Evolutionary conservation across 2,888 invertebrate genomes (phyloP).

Genomic region (Xestobium rufovillosum): DNA sequence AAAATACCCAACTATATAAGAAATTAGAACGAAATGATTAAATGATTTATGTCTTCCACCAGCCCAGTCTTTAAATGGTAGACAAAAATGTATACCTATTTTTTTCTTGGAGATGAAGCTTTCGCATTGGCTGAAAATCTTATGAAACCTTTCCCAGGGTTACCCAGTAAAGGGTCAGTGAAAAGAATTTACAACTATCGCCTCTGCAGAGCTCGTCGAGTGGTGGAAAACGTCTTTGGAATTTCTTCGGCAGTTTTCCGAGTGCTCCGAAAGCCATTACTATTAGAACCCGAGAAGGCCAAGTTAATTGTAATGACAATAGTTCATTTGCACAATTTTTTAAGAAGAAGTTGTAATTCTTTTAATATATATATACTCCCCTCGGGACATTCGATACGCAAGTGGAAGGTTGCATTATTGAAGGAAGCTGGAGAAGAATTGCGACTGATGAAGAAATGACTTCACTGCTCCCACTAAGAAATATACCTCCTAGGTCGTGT

Average conservation of each 20-base stretch:
- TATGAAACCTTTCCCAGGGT: no score
- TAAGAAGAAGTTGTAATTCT: conserved; percentile 22
- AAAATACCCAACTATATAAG: no score
- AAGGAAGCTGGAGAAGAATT: no score
- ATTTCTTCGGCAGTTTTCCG: conserved; percentile 19
- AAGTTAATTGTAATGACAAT: conserved; percentile 25
- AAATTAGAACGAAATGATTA: no score
- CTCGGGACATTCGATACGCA: conserved; percentile 23
- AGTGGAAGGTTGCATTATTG: conserved; percentile 21
- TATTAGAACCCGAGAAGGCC: conserved; percentile 24
- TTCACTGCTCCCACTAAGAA: conserved; percentile 21
- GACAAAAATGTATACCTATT: conserved; percentile 23
- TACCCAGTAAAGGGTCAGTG: no score
- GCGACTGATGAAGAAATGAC: conserved; percentile 15
- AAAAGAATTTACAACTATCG: no score
- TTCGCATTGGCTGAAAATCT: conserved; percentile 23
- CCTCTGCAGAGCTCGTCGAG: no score
- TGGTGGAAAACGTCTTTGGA: conserved; percentile 14
- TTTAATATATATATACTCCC: conserved; percentile 21
- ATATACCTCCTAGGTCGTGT: no score
- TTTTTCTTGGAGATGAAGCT: conserved; percentile 25
- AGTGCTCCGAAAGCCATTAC: conserved; percentile 24
- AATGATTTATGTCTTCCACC: conserved; percentile 12
- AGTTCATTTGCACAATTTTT: no score
- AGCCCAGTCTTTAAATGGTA: conserved; percentile 17